A percentile compares a stretch with the other conserved stretches of the same genome.
Conservation (phyloP, 2,888 invertebrate species). For the Ectemnius cavifrons region DNA sequence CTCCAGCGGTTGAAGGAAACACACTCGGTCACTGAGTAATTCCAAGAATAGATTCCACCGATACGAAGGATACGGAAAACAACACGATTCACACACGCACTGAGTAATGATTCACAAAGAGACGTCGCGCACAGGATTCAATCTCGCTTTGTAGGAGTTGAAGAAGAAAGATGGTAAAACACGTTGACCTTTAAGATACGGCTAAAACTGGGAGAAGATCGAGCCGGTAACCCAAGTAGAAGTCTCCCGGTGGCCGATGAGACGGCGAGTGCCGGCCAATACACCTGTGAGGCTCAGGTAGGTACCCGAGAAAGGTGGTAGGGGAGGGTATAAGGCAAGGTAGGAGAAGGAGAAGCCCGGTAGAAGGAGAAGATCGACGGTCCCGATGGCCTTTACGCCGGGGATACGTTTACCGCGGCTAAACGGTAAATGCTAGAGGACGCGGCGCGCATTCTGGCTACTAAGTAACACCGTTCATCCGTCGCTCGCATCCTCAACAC, state of each 20-base stretch:
- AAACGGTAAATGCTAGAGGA: slow-evolving; percentile 37
- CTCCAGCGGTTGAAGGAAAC: no score
- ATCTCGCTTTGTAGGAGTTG: no score
- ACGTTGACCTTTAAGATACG: no score
- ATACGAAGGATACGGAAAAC: no score
- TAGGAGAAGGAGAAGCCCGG: slow-evolving; percentile 32
- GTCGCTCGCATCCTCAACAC: background rate
- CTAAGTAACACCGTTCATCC: slow-evolving; percentile 7
- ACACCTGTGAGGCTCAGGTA: slow-evolving; percentile 60
- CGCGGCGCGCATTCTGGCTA: slow-evolving; percentile 9
- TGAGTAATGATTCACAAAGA: no score
- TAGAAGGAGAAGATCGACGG: slow-evolving; percentile 50
- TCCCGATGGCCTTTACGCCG: slow-evolving; percentile 57
- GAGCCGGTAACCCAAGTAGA: slow-evolving; percentile 50
- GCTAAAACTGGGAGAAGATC: no score
- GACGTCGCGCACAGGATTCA: no score
- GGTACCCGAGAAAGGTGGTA: slow-evolving; percentile 32
- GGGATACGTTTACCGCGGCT: slow-evolving; percentile 44
- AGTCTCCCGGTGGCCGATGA: slow-evolving; percentile 46
- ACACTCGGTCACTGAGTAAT: no score
- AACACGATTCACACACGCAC: no score
- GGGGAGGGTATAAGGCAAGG: slow-evolving; percentile 49
- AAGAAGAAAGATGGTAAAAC: no score
- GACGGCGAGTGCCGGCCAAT: slow-evolving; percentile 53
- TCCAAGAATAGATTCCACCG: no score